These are phyloP conservation scores for Telenomus remus DNA, from an alignment of 1,140 invertebrate species.

Conservation along the genomic window DNA sequence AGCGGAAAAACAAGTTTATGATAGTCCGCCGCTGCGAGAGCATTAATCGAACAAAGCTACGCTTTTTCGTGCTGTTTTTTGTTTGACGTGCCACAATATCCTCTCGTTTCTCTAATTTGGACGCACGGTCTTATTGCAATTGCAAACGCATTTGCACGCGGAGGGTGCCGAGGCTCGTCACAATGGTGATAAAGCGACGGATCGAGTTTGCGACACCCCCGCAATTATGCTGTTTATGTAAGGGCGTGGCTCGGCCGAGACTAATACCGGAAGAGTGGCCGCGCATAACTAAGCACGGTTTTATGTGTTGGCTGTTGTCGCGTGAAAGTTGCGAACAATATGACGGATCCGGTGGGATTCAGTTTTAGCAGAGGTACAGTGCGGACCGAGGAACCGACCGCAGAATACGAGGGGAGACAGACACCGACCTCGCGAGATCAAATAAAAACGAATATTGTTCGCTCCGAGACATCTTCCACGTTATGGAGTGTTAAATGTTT, in stretches of 20 bases:
- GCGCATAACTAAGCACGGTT: slow-evolving; percentile 61
- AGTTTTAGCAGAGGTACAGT: no score
- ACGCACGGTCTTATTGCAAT: slow-evolving; percentile 44
- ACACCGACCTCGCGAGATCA: slow-evolving; percentile 3
- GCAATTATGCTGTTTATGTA: slow-evolving; percentile 73
- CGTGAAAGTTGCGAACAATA: slow-evolving; percentile 53
- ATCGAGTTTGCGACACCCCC: slow-evolving; percentile 62
- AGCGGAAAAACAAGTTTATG: slow-evolving; percentile 2
- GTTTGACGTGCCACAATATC: slow-evolving; percentile 1
- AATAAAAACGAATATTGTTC: slow-evolving; percentile 30
- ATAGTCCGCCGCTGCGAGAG: neutral
- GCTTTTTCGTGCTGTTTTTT: slow-evolving; percentile 9
- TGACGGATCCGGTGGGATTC: slow-evolving; percentile 24
- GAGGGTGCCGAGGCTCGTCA: slow-evolving; percentile 62
- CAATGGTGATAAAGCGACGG: slow-evolving; percentile 66
- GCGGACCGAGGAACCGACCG: neutral
- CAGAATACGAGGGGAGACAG: neutral
- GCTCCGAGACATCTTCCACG: slow-evolving; percentile 7
- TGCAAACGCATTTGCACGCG: slow-evolving; percentile 37
- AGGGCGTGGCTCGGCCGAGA: slow-evolving; percentile 66
- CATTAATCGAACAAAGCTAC: slow-evolving; percentile 24
- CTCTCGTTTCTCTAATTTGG: slow-evolving; percentile 39
- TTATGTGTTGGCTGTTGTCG: slow-evolving; percentile 54
- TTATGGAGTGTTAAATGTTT: slow-evolving; percentile 26
- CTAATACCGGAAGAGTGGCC: slow-evolving; percentile 56